Conservation (phyloP, 2,797 vertebrate genomes). For the Gymnothorax reevesii region DNA sequence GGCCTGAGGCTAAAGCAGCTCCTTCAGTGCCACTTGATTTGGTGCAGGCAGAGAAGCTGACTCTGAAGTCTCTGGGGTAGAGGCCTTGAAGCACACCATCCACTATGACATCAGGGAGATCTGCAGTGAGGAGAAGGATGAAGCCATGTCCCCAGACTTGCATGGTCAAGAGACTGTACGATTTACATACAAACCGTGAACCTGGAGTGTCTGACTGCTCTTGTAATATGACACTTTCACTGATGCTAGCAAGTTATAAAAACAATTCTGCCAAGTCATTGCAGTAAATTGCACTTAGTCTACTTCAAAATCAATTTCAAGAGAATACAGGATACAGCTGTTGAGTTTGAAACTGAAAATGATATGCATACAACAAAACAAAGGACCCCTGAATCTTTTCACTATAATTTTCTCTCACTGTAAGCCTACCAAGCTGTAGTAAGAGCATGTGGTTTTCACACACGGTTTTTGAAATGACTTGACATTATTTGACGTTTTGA, state of each 20-base stretch:
- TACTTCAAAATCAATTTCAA: neutral
- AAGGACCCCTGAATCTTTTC: too few species aligned
- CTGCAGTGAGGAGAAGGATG: conserved; percentile 49
- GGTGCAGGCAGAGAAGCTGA: conserved; percentile 63
- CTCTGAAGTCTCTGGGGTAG: conserved; percentile 66
- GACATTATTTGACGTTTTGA: too few species aligned
- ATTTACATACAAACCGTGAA: neutral
- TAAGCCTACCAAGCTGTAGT: too few species aligned
- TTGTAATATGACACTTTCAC: neutral
- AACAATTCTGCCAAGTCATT: neutral
- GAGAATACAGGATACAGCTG: neutral
- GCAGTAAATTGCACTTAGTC: neutral
- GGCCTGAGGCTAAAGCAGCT: neutral
- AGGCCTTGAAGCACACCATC: conserved; percentile 75
- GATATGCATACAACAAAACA: neutral
- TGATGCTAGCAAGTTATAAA: neutral
- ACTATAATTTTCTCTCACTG: too few species aligned
- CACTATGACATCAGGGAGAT: conserved; percentile 69
- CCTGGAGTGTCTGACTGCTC: too few species aligned
- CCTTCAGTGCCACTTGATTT: conserved; percentile 31
- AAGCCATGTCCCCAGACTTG: neutral
- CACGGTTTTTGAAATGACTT: too few species aligned
- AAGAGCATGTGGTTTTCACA: too few species aligned
- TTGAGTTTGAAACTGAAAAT: neutral
- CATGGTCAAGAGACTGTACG: neutral